These are phyloP conservation scores for Cossypha polioptera DNA, from an alignment of 2,797 vertebrate species.

Conservation along the genomic window DNA sequence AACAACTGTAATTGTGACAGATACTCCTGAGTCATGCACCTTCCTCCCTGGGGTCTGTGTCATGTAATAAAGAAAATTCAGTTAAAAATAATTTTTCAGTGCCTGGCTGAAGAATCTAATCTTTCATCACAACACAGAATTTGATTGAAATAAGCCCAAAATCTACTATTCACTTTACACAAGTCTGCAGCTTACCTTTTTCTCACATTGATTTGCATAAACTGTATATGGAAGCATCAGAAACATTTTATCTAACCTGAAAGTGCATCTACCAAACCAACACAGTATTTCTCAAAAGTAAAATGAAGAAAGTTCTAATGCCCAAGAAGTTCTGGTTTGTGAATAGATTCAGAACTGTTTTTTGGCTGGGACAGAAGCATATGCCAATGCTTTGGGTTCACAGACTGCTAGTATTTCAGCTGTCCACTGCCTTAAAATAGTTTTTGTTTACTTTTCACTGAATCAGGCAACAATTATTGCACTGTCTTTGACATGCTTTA, in stretches of 20 bases:
- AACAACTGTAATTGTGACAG: neutral
- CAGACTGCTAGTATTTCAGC: neutral
- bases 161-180: neutral
- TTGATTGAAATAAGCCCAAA: neutral
- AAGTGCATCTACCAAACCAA: neutral
- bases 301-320: neutral
- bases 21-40: neutral
- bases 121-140: neutral
- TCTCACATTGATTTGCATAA: neutral
- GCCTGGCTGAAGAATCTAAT: neutral
- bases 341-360: neutral
- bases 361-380: neutral
- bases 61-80: neutral
- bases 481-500: neutral
- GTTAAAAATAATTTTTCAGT: neutral
- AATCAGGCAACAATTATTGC: neutral
- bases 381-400: neutral
- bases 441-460: neutral
- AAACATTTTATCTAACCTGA: neutral
- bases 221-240: neutral
- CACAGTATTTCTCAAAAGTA: neutral
- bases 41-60: neutral
- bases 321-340: neutral
- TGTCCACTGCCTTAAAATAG: neutral
- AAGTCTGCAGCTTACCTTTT: neutral